These are phyloP conservation scores for Drosophila sordidapex DNA, from an alignment of 2,888 invertebrate species.

Conservation along the genomic window DNA sequence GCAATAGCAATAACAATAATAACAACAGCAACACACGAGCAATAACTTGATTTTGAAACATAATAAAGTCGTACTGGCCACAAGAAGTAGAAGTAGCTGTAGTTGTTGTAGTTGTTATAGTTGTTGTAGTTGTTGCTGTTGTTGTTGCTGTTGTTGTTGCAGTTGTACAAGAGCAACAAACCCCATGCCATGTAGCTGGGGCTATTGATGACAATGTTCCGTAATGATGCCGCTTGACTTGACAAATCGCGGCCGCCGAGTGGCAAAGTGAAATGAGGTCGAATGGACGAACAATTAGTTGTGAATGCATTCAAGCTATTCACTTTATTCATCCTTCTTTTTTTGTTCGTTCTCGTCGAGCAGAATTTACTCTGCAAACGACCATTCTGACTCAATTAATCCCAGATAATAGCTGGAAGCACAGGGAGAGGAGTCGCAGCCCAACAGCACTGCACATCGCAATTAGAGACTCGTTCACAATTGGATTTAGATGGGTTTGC, in stretches of 20 bases:
- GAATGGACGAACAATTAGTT: constrained; percentile 42
- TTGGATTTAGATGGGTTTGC: neutral
- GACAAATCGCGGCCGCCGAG: constrained; percentile 47
- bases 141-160: neutral
- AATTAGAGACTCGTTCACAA: neutral
- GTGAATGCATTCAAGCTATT: constrained; percentile 7
- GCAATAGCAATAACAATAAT: constrained; percentile 24
- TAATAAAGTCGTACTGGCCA: constrained; percentile 63
- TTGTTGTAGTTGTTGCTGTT: neutral
- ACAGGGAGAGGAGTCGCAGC: neutral
- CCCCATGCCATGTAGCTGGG: constrained; percentile 43
- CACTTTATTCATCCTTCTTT: neutral
- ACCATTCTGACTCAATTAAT: constrained; percentile 7
- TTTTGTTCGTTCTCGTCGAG: neutral
- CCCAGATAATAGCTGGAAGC: constrained; percentile 3
- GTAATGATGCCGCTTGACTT: constrained; percentile 56
- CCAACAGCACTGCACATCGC: neutral
- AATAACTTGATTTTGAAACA: constrained; percentile 61
- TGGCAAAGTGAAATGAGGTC: constrained; percentile 11
- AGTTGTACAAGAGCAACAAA: neutral
- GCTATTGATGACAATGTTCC: constrained; percentile 56
- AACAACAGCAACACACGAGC: constrained; percentile 40
- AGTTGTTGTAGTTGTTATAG: neutral
- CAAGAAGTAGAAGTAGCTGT: constrained; percentile 18
- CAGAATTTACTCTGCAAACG: neutral